Percentiles rank a stretch among this genome's conserved stretches.
phyloP scores from a whole-genome alignment of 2,888 invertebrate species.

The Aplocera efformata region DNA sequence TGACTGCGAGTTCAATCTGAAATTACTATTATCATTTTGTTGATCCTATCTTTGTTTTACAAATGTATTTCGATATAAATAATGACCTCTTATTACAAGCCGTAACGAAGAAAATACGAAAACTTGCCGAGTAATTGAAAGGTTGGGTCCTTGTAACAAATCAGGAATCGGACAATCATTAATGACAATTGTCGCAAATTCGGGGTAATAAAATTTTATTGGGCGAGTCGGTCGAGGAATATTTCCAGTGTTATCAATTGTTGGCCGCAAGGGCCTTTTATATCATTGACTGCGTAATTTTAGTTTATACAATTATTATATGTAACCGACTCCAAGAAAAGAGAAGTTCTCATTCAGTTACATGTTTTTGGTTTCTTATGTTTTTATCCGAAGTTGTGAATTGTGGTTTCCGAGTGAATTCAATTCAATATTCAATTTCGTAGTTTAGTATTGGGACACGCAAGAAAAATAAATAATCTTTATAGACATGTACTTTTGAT shows the following conservation, averaged over 20 bases:
- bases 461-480: no score
- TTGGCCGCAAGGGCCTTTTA: conserved; percentile 16
- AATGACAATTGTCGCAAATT: conserved; percentile 59
- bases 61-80: conserved; percentile 19
- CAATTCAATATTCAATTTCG: no score
- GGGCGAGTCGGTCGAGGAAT: conserved; percentile 27
- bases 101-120: conserved; percentile 48
- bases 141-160: conserved; percentile 44
- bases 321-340: no score
- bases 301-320: conserved; percentile 21
- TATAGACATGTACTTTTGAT: no score
- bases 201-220: conserved; percentile 69
- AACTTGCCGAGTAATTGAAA: conserved; percentile 36
- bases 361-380: no score
- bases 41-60: conserved; percentile 17
- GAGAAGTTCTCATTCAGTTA: no score
- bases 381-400: no score
- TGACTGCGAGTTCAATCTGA: conserved; percentile 9
- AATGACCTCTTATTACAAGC: conserved; percentile 41
- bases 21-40: conserved; percentile 9
- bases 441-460: no score
- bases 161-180: conserved; percentile 41
- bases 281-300: conserved; percentile 23
- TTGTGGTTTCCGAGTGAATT: no score
- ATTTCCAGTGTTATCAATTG: conserved; percentile 36